These are phyloP conservation scores for Austrolebias charrua DNA, from an alignment of 2,797 vertebrate species.

Conservation along the genomic window DNA sequence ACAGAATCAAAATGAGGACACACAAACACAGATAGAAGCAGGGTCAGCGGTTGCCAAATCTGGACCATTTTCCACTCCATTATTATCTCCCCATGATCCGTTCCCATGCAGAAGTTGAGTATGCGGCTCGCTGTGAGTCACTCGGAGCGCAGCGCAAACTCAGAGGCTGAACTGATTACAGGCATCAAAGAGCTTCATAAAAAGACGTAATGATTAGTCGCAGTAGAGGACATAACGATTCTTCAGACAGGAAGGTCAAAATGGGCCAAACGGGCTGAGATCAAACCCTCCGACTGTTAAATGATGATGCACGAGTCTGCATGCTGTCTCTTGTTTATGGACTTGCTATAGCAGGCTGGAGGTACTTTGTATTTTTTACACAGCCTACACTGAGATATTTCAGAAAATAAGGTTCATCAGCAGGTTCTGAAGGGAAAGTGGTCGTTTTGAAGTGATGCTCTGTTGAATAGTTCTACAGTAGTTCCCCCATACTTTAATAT, in stretches of 20 bases:
- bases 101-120: constrained; percentile 25
- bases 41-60: constrained; percentile 4
- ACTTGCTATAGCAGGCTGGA: constrained; percentile 21
- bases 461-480: too few species aligned
- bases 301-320: constrained; percentile 37
- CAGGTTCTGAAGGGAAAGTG: too few species aligned
- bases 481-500: too few species aligned
- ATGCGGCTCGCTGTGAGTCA: constrained; percentile 19
- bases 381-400: constrained; percentile 22
- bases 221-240: constrained; percentile 48
- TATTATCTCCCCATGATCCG: constrained; percentile 24
- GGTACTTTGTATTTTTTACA: constrained; percentile 14
- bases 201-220: constrained; percentile 65
- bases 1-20: constrained; percentile 12
- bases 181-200: constrained; percentile 53
- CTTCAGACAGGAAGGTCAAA: constrained; percentile 51
- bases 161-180: constrained; percentile 39
- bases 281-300: constrained; percentile 47
- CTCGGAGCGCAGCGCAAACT: constrained; percentile 34
- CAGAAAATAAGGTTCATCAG: constrained; percentile 1
- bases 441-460: too few species aligned
- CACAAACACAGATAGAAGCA: constrained; percentile 15
- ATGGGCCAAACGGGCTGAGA: too few species aligned
- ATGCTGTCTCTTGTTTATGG: constrained; percentile 28
- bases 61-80: neutral